Evolutionary conservation across 2,797 vertebrate species (phyloP), one percentile per base, ranked within the genome.

Genomic region (Cuculus canorus): DNA sequence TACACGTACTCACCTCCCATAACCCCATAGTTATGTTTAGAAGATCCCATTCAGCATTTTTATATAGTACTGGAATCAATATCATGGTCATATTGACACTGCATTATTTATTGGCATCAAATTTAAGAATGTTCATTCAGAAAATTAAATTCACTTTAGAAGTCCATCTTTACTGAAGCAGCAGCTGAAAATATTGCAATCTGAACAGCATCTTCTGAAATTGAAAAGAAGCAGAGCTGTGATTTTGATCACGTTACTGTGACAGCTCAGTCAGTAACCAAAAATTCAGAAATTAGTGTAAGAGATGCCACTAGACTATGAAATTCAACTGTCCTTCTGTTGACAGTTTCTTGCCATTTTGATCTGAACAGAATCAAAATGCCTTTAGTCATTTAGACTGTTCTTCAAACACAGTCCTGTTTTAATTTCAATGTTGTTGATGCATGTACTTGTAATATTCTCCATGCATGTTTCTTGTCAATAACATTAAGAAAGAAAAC

Each of bases 291-390:
- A 90, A 94, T 94, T 88, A 86, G 73, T 72, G 77, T 88, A 93
- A 92, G 92, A 84, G 16, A 94, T 92, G 59, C 83, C 77, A 88
- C 47, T 84, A 86, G 86, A 79, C 86, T 95, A 84, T 69, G 90
- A 95, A 95, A 96, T 86, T 91, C 50, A 92, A 33, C 86, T 82
- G 32, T 76, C 93, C 41, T 91, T 56, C 54, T 93, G 77, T 95
- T 92, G 90, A 93, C 52, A 76, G 93, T 95, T 94, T 92, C 86
- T 86, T 91, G 52, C 52, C 70, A 72, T 93, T 96, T 95, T 86
- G 66, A 86, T 87, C 63, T 90, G 63, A 94, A 86, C 94, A 91
- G 70, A 92, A 82, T 82, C 70, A 92, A 92, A 91, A 95, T 92
- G 54, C 48, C 56, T 94, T 88, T 75, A 88, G 73, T 79, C 12